Evolutionary conservation across 2,888 invertebrate species (phyloP).

Genomic region (Nephrocerus scutellatus): DNA sequence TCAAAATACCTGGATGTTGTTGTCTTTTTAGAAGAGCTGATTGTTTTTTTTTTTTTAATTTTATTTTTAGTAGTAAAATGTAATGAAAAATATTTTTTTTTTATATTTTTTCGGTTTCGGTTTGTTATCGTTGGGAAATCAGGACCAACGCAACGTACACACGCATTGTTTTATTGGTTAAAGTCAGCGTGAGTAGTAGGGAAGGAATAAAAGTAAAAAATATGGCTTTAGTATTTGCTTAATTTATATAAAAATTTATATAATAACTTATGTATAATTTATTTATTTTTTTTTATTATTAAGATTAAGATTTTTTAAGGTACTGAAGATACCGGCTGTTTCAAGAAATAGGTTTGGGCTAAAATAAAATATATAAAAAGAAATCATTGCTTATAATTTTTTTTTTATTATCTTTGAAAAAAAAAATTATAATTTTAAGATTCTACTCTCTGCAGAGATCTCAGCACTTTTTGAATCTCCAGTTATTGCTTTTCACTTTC

Average conservation of each 20-base stretch:
- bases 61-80: slow-evolving; percentile 10
- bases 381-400: neutral
- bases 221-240: no score
- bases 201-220: no score
- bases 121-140: no score
- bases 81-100: slow-evolving; percentile 3
- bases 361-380: neutral
- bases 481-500: neutral
- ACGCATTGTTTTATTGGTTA: no score
- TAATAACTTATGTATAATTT: no score
- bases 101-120: slow-evolving; percentile 7
- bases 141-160: no score
- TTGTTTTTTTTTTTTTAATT: slow-evolving; percentile 18
- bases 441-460: neutral
- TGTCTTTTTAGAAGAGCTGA: slow-evolving; percentile 46
- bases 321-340: no score
- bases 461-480: slow-evolving; percentile 1
- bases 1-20: slow-evolving; percentile 44
- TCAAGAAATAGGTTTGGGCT: no score
- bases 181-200: no score
- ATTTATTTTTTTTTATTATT: no score
- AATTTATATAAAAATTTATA: no score
- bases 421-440: slow-evolving; percentile 3
- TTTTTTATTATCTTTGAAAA: slow-evolving; percentile 1
- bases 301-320: no score